Base-by-base conservation (phyloP, 2,113 vertebrate genomes). In the Galbula dea region DNA sequence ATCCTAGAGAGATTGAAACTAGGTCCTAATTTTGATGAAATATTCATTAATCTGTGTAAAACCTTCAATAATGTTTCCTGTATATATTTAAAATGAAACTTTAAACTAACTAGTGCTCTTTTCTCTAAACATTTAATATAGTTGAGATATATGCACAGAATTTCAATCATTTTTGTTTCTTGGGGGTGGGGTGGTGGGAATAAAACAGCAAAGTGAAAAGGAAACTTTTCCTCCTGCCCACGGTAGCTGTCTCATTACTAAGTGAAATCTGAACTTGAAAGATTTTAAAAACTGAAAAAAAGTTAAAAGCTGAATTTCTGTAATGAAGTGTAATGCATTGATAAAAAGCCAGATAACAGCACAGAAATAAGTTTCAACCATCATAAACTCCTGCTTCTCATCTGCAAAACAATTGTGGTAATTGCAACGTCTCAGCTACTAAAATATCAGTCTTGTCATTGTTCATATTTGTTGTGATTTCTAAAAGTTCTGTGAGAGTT, bases 31-130 rank as follows among this genome's bases (percentile, higher is more conserved):
- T 87, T 90, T 32, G 39, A 36, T 90, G 34, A 89, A 84, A 79
- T 78, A 78, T 37, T 90, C 51, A 73, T 92, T 93, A 82, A 69
- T 88, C 74, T 69, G 11, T 82, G 34, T 58, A 72, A 92, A 94
- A 92, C 29, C 41, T 90, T 93, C 49, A 94, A 54, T 41, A 49
- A 30, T 57, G 23, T 89, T 93, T 92, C 69, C 67, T 46, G 15
- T 68, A 58, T 81, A 12, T 86, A 49, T 72, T 63, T 90, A 23
- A 67, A 72, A 45, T 83, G 88, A 86, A 95, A 92, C n/a, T 65
- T 4, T 3, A 86, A 89, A 76, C 81, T 58, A 57, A 61, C 29
- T 57, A 75, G 45, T 45, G 27, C 41, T 76, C 37, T 62, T 86
- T 76, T 80, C 48, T 66, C 37, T 84, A 77, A 89, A 62, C 9